phyloP scores from a whole-genome alignment of 2,113 vertebrate genomes.

The Mixornis gularis region DNA sequence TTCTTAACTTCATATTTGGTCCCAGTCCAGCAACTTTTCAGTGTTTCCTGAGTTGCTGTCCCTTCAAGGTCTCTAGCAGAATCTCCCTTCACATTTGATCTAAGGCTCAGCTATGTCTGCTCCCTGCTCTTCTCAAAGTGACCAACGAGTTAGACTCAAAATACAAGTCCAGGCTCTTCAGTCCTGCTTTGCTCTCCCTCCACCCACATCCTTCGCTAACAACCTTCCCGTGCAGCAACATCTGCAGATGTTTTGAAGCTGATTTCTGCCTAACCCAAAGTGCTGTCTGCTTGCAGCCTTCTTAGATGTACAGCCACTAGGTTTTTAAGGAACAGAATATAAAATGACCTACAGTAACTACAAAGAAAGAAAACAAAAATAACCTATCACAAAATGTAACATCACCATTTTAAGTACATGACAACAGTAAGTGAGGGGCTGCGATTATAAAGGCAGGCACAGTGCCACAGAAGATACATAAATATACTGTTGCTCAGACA shows the following conservation, averaged over 20 bases:
- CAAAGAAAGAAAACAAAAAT: not conserved
- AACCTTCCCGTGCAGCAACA: not conserved
- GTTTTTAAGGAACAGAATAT: not conserved
- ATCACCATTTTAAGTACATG: not conserved
- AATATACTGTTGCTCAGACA: not conserved
- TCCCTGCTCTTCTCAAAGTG: not conserved
- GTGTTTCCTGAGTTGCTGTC: not conserved
- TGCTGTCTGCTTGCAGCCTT: not conserved
- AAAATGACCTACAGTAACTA: not conserved
- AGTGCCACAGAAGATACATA: not conserved
- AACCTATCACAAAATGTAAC: not conserved
- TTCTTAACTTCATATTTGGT: not conserved
- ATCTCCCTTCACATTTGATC: not conserved
- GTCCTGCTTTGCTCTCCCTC: not conserved
- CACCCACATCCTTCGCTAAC: not conserved
- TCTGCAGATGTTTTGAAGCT: accelerated
- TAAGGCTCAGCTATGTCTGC: not conserved
- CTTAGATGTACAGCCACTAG: not conserved
- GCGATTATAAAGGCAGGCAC: not conserved
- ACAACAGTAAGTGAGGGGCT: not conserved
- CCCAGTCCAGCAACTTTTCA: not conserved
- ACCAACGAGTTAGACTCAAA: not conserved
- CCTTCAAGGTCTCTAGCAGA: not conserved
- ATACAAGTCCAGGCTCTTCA: not conserved
- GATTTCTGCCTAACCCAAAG: not conserved